A percentile compares a stretch with the other conserved stretches of the same genome.
phyloP scores from a whole-genome alignment of 2,797 vertebrate genomes.

The Carduelis carduelis region DNA sequence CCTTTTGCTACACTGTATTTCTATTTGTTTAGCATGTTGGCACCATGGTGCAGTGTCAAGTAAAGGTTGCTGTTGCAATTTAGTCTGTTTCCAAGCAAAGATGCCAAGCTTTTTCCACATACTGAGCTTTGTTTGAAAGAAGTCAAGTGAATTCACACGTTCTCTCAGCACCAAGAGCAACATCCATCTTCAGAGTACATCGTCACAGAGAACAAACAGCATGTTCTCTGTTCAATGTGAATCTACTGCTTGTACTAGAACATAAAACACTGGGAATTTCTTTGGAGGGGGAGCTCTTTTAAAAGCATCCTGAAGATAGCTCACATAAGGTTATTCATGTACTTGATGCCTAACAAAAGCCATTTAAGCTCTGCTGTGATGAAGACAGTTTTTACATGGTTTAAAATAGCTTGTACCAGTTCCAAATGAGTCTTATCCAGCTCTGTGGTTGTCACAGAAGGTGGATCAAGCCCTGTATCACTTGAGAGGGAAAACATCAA shows the following conservation, averaged over 20 bases:
- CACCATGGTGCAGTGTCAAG: neutral
- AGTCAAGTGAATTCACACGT: neutral
- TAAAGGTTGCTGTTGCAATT: neutral
- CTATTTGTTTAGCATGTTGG: neutral
- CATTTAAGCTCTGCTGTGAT: neutral
- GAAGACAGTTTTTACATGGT: neutral
- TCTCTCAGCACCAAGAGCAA: neutral
- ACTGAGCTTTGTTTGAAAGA: constrained; percentile 17
- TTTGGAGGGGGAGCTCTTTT: neutral
- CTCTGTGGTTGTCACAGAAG: neutral
- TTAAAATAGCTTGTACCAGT: neutral
- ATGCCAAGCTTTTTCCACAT: neutral
- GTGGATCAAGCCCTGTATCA: neutral
- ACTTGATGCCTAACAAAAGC: neutral
- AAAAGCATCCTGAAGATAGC: neutral
- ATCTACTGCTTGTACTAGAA: neutral
- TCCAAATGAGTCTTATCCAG: neutral
- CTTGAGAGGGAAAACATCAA: neutral
- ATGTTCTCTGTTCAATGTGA: neutral
- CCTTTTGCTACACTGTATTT: neutral
- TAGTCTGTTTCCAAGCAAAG: neutral
- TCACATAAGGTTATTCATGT: neutral
- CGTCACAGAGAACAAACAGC: neutral
- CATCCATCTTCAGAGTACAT: neutral
- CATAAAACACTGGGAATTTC: neutral